Evolutionary conservation across 2,113 vertebrate genomes (phyloP).

Genomic region (Corythoichthys intestinalis): DNA sequence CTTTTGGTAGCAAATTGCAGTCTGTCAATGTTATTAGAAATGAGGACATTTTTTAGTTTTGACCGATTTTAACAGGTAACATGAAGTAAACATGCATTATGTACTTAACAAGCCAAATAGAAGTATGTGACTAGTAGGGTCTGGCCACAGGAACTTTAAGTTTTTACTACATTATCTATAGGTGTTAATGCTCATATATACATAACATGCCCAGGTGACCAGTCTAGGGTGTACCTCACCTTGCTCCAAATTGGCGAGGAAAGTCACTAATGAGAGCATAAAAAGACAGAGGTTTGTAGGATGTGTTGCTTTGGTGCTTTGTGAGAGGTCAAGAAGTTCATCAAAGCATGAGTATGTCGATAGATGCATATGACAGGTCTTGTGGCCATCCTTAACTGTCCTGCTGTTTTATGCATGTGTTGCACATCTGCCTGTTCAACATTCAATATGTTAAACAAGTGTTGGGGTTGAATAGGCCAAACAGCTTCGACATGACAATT

Average conservation of each 20-base stretch:
- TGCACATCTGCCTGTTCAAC: too few relatives aligned
- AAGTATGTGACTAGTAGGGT: neutral
- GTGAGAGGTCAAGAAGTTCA: neutral
- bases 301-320: neutral
- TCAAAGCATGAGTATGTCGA: neutral
- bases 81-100: neutral
- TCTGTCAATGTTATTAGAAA: neutral
- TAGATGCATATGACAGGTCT: too few relatives aligned
- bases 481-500: too few relatives aligned
- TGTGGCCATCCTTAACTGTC: too few relatives aligned
- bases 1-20: neutral
- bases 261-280: neutral
- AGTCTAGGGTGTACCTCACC: neutral
- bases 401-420: too few relatives aligned
- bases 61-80: neutral
- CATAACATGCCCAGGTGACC: too few relatives aligned
- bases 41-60: neutral
- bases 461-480: too few relatives aligned
- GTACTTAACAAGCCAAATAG: neutral
- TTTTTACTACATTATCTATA: neutral
- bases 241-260: neutral
- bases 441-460: too few relatives aligned
- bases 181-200: neutral
- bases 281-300: neutral
- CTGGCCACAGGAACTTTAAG: neutral